phyloP scores from a whole-genome alignment of 2,113 vertebrate species.

The Cervus canadensis region DNA sequence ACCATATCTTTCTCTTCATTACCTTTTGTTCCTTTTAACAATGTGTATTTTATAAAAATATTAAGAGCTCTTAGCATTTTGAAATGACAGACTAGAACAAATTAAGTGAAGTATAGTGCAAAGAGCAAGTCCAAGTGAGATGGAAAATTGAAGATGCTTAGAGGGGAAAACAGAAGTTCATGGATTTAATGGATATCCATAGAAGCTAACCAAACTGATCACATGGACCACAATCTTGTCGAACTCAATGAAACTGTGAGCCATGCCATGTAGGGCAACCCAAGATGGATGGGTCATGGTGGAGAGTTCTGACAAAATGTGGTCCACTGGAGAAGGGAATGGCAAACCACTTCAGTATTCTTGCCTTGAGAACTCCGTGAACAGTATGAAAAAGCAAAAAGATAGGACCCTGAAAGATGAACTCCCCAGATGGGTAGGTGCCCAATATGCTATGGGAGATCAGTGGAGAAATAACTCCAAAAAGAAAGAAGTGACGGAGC shows the following conservation, averaged over 20 bases:
- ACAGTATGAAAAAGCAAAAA: not conserved
- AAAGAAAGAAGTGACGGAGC: not conserved
- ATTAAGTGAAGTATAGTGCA: not conserved
- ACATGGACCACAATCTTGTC: not conserved
- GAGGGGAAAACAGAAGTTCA: not conserved
- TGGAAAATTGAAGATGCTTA: not conserved
- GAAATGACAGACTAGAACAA: not conserved
- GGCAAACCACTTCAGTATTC: not conserved
- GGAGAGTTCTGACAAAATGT: not conserved
- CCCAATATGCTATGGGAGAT: not conserved
- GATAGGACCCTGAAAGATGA: not conserved
- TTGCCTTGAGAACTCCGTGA: not conserved
- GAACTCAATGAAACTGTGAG: not conserved
- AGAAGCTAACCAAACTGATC: not conserved
- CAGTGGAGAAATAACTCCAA: not conserved
- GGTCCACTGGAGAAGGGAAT: not conserved
- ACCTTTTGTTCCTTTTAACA: slow-evolving; percentile 13
- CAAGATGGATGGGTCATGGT: not conserved
- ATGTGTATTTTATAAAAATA: not conserved
- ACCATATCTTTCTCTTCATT: not conserved
- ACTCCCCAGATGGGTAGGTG: not conserved
- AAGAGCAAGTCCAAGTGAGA: slow-evolving; percentile 1
- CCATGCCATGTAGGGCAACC: not conserved
- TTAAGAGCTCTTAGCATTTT: not conserved
- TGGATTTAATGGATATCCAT: not conserved